phyloP scores from a whole-genome alignment of 2,888 invertebrate genomes.

The Dorcus parallelipipedus region DNA sequence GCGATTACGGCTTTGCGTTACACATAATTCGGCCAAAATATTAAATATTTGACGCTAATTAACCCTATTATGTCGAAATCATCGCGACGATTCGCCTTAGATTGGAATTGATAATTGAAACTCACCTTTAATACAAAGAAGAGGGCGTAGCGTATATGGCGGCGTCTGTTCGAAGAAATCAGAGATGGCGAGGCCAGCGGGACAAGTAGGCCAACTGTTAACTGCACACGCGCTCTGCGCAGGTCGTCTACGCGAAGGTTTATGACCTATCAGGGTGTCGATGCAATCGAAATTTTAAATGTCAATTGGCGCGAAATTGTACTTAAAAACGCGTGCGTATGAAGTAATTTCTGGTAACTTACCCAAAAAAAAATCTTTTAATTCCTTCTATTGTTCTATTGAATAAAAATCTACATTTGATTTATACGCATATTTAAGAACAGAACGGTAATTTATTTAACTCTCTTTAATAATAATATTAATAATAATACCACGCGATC shows the following conservation, averaged over 20 bases:
- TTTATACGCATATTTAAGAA: too few species aligned
- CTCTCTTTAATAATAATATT: too few species aligned
- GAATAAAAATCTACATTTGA: too few species aligned
- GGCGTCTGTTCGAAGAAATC: slow-evolving; percentile 46
- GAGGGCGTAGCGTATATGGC: slow-evolving; percentile 57
- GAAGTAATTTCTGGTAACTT: too few species aligned
- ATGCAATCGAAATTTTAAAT: not conserved
- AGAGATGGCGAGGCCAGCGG: slow-evolving; percentile 53
- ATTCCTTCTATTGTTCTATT: too few species aligned
- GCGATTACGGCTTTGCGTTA: not conserved
- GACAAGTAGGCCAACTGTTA: slow-evolving; percentile 16
- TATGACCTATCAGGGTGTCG: slow-evolving; percentile 19
- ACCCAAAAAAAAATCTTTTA: too few species aligned
- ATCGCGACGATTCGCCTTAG: not conserved
- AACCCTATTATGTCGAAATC: not conserved
- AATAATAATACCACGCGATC: too few species aligned
- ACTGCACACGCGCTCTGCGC: slow-evolving; percentile 19
- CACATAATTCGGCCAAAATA: slow-evolving; percentile 1
- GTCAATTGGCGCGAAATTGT: slow-evolving; percentile 14
- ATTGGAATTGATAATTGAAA: slow-evolving; percentile 21
- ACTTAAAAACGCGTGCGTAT: too few species aligned
- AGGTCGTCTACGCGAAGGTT: slow-evolving; percentile 16
- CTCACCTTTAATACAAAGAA: slow-evolving; percentile 51
- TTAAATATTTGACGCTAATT: not conserved
- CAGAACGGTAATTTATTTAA: too few species aligned